phyloP scores from a whole-genome alignment of 1,140 invertebrate genomes.

The honey bee (Apis mellifera) region DNA sequence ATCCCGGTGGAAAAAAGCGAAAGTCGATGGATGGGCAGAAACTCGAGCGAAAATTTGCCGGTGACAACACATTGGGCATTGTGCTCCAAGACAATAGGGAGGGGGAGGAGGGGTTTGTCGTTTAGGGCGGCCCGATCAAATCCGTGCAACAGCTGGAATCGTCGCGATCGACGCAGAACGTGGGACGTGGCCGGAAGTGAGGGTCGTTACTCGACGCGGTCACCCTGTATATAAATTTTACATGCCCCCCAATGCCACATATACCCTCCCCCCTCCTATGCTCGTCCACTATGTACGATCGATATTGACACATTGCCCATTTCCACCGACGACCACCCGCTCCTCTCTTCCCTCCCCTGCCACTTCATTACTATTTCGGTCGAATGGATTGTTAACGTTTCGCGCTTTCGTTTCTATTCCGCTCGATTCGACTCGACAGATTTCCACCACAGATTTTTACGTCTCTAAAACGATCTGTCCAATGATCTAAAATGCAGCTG shows the following conservation, averaged over 20 bases:
- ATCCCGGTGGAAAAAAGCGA: too few relatives aligned
- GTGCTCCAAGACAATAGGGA: conserved; percentile 27
- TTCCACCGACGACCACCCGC: neutral
- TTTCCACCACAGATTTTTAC: too few relatives aligned
- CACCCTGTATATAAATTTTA: conserved; percentile 43
- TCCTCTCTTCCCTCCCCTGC: neutral
- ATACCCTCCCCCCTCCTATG: neutral
- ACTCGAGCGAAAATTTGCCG: conserved; percentile 33
- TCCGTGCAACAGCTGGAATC: conserved; percentile 53
- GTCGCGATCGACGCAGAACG: conserved; percentile 9
- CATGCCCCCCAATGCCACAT: neutral
- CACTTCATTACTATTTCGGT: conserved; percentile 8
- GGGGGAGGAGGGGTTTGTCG: neutral
- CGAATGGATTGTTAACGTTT: neutral
- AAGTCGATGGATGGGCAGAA: accelerated
- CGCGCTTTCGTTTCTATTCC: neutral
- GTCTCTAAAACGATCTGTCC: too few relatives aligned
- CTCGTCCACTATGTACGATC: neutral
- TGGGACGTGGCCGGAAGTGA: conserved; percentile 32
- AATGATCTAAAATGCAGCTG: too few relatives aligned
- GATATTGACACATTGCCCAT: conserved; percentile 29
- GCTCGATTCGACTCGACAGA: too few relatives aligned
- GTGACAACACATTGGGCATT: conserved; percentile 22
- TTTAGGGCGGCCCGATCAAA: conserved; percentile 23
- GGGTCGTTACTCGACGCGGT: conserved; percentile 39